Base-by-base conservation (phyloP, 2,113 vertebrate species). In the Cromileptes altivelis region DNA sequence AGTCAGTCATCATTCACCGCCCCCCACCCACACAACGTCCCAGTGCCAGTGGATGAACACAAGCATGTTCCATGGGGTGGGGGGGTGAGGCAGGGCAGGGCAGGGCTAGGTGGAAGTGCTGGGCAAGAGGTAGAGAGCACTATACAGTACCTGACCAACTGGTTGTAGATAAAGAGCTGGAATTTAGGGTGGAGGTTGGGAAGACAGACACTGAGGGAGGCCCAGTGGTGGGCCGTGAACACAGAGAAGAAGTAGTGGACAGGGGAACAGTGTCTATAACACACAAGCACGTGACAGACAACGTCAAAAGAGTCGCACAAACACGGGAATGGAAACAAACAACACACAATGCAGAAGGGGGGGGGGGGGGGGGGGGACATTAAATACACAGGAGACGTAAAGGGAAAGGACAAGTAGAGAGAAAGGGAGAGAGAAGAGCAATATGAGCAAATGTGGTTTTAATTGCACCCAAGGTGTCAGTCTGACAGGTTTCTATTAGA, bases 221-320 rank as follows among this genome's bases (percentile, higher is more conserved):
- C 98, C 98, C 98, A 99, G 97, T 99, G 97, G 84, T 97, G 97
- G 97, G 98, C 97, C 95, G 97, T 97, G 96, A 99, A 98, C 96
- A 99, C 97, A 98, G 98, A 99, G 97, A 99, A 97, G 97, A 99
- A 98, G 97, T 95, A 98, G 96, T 98, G 97, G 96, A 99, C 97
- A 95, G 98, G 97, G 96, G 97, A 98, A 96, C 97, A 97, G 97
- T 97, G 96, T 97, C 98, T 99, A 98, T 95, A 97, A 97, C 87
- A 93, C 80, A 94, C 86, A 94, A 81, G 92, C 85, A 91, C 75
- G 85, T 84, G 90, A 88, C 85, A 84, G 50, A 92, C 65, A 91
- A 8, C 88, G 68, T 83, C 81, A 93, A 52, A 68, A 61, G 73
- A 71, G 72, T 60, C 87, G 71, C 72, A 84, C 63, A 25, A 55